Base-by-base conservation (phyloP, 2,888 invertebrate genomes). In the Petrophora chlorosata region DNA sequence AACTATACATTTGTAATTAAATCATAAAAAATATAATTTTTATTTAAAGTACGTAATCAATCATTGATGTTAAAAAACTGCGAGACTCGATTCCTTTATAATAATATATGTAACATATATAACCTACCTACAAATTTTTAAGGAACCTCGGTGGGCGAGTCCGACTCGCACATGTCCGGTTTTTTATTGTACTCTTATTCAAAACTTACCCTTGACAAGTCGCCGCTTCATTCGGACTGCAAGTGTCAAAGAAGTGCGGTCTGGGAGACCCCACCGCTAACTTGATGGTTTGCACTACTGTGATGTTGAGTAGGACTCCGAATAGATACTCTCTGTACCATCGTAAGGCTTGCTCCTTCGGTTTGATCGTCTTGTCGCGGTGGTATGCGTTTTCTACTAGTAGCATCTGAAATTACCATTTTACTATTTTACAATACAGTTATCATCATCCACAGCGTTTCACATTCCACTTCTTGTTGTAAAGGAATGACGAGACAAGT, bases 211-310 rank as follows among this genome's bases (percentile, higher is more conserved):
- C 82, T 54, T 76, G 45, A 74, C 96, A 96, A 49, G 92, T 92
- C 19, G 73, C 56, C 0, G 92, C 92, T 34, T 92, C 92, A 50
- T 92, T 91, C 3, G 96, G 95, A 38, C 81, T 79, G 70, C 96
- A 96, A 0, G 94, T 93, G 59, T 94, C 93, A 56, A 95, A 91
- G 79, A 95, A 96, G 72, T 95, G 95, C 0, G 96, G 96, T 56
- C 96, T 88, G 0, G 94, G 94, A 34, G 94, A 94, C 0, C 94
- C 94, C 1, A 95, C 90, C 0, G 93, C 56, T 0, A 92, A 76
- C 76, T 96, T 95, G 16, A 92, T 71, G 0, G 84, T 65, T 65
- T 93, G 92, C 2, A 92, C 91, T 1, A 93, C 63, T 0, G 93
- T 80, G 16, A 94, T 69, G 48, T 94, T 92, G 8, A 93, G 70